phyloP scores from a whole-genome alignment of 2,113 vertebrate genomes.

The Cebus imitator region DNA sequence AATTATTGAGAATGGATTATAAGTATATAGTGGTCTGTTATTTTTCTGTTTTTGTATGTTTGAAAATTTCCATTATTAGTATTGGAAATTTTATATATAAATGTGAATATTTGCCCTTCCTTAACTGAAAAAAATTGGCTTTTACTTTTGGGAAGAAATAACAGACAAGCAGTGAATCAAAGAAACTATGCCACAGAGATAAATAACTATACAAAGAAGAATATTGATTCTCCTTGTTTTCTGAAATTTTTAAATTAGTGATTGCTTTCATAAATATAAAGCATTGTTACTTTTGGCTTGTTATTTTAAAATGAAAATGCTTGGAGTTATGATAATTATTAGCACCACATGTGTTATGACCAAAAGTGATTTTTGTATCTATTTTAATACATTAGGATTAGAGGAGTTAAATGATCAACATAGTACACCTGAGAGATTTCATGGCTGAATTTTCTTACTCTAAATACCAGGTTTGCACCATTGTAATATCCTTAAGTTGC shows the following conservation, averaged over 20 bases:
- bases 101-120: neutral
- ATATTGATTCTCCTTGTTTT: neutral
- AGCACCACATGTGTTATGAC: neutral
- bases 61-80: neutral
- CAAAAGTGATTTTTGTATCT: neutral
- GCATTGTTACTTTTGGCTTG: neutral
- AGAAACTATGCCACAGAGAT: neutral
- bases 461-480: neutral
- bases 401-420: neutral
- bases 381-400: neutral
- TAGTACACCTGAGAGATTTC: neutral
- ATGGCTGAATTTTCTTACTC: neutral
- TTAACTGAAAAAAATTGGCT: neutral
- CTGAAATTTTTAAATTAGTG: neutral
- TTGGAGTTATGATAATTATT: neutral
- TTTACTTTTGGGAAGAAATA: neutral
- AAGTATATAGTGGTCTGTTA: neutral
- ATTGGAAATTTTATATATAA: neutral
- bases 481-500: neutral
- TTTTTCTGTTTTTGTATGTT: constrained; percentile 39
- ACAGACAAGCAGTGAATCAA: neutral
- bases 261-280: neutral
- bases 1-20: neutral
- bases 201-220: neutral
- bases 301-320: constrained; percentile 32